These are phyloP conservation scores for Lepus townsendii DNA, from an alignment of 2,797 vertebrate genomes.

Conservation along the genomic window DNA sequence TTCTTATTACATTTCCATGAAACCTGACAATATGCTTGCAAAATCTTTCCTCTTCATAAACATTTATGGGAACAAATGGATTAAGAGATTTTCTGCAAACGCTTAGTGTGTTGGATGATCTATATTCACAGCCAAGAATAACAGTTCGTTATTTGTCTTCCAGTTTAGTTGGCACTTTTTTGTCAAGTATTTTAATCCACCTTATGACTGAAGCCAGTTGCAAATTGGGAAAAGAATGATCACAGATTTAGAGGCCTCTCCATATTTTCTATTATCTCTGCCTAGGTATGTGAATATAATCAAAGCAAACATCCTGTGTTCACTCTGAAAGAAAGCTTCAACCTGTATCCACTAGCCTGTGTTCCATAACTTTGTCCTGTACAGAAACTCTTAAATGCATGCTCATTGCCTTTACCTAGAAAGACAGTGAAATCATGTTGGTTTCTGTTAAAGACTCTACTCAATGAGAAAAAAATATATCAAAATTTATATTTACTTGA, in stretches of 20 bases:
- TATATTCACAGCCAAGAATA: neutral
- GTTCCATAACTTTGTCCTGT: neutral
- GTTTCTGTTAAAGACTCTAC: neutral
- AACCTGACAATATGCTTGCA: neutral
- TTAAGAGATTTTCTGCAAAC: neutral
- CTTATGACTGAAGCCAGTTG: neutral
- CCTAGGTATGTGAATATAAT: neutral
- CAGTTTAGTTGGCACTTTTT: neutral
- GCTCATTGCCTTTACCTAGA: neutral
- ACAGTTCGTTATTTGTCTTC: neutral
- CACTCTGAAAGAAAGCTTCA: neutral
- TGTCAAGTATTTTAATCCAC: neutral
- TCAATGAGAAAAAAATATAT: neutral
- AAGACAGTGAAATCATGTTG: neutral
- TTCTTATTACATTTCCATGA: neutral
- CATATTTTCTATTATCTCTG: neutral
- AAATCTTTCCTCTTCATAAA: neutral
- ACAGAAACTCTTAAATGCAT: conserved; percentile 3
- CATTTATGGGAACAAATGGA: neutral
- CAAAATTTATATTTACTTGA: neutral
- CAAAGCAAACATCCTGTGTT: neutral
- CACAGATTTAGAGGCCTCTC: neutral
- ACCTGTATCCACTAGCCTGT: neutral
- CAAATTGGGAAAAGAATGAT: neutral
- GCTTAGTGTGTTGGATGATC: neutral